phyloP scores from a whole-genome alignment of 2,888 invertebrate species.

The Formica aserva region DNA sequence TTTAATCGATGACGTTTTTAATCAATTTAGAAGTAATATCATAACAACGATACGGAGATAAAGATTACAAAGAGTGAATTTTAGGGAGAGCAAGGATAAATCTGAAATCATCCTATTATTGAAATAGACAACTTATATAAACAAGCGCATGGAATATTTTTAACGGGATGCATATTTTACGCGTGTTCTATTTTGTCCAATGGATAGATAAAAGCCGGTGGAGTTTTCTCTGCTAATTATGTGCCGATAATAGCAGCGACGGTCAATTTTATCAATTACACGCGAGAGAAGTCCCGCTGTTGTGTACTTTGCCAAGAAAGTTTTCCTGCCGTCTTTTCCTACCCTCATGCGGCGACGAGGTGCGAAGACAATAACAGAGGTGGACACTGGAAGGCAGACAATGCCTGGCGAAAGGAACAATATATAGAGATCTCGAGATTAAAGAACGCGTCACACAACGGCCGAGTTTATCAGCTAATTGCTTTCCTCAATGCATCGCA shows the following conservation, averaged over 20 bases:
- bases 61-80: background rate
- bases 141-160: background rate
- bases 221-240: constrained; percentile 44
- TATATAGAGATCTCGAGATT: constrained; percentile 52
- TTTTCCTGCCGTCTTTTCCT: constrained; percentile 60
- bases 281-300: constrained; percentile 44
- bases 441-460: constrained; percentile 59
- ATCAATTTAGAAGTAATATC: background rate
- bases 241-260: constrained; percentile 34
- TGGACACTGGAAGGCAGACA: constrained; percentile 64
- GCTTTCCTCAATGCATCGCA: constrained; percentile 56
- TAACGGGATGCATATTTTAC: background rate
- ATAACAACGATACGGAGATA: background rate
- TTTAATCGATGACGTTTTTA: background rate
- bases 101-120: constrained; percentile 5
- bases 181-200: background rate
- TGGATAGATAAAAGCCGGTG: constrained; percentile 17
- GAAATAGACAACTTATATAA: background rate
- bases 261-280: constrained; percentile 71
- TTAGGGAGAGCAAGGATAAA: background rate
- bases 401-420: constrained; percentile 61
- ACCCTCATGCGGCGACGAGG: constrained; percentile 57
- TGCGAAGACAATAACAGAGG: constrained; percentile 74
- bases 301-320: constrained; percentile 63
- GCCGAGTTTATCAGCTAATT: constrained; percentile 75